Evolutionary conservation across 2,113 vertebrate species (phyloP), one percentile per base, ranked within the genome.

Genomic region (Myiozetetes cayanensis): DNA sequence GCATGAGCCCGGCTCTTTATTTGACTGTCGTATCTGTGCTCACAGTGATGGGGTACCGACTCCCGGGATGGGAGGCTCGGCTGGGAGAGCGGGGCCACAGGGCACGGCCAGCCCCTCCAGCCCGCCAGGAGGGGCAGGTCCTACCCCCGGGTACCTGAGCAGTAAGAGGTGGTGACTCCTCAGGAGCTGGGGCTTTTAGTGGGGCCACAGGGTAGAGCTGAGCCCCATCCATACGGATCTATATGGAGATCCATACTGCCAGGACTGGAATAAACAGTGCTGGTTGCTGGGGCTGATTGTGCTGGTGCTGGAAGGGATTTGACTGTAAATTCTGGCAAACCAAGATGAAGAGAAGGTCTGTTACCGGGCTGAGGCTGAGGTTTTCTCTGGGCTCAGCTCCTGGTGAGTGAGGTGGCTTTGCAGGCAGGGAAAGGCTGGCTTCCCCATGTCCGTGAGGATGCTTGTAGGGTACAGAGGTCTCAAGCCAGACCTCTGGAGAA

Each of bases 11-110:
- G 41, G n/a, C 8, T 73, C 44, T 21, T 55, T 4, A 14, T 56
- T 13, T 49, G 43, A 9, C 3, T 50, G 9, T 49, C 16, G 4
- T 23, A 16, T 61, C 27, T 1, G 1, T 23, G 63, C 33, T 71
- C 23, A 4, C 33, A 15, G 75, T 1, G 1, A 4, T 1, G 46
- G 49, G 31, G 8, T 16, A 5, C 5, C 5, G 61, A 33, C 1
- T 15, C 8, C 18, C 30, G 22, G 33, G 15, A 16, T 0, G 2
- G 53, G 59, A 3, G 47, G 19, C 8, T 81, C 1, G 2, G n/a
- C n/a, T 16, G 47, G n/a, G 24, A 41, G 9, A 52, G 12, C 52
- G 15, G 9, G 16, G 8, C 5, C 1, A 0, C 0, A 1, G 61
- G 25, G 72, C 47, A 3, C 24, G 1, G 1, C 24, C 2, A 0